A percentile compares a stretch with the other conserved stretches of the same genome.
Evolutionary conservation across 1,140 invertebrate genomes (phyloP).

Genomic region (Heliconius hermathena): DNA sequence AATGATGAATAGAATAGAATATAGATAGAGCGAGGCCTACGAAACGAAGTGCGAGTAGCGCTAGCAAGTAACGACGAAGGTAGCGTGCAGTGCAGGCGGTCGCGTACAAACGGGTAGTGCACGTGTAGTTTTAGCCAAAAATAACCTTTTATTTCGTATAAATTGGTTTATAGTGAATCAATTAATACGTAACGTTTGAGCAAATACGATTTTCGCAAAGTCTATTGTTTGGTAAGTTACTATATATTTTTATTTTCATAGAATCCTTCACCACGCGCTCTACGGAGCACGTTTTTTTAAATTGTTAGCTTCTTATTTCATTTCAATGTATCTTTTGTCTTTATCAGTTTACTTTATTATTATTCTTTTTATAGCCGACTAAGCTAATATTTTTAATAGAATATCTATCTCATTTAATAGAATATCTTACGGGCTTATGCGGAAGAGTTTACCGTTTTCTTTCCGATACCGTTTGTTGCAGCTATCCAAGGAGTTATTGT

Average conservation of each 20-base stretch:
- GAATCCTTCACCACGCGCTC: slow-evolving; percentile 45
- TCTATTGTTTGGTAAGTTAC: slow-evolving; percentile 14
- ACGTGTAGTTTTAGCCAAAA: slow-evolving; percentile 54
- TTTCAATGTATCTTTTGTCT: slow-evolving; percentile 12
- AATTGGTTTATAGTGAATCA: slow-evolving; percentile 30
- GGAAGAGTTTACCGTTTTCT: slow-evolving; percentile 20
- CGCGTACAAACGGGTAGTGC: slow-evolving; percentile 42
- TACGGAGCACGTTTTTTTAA: slow-evolving; percentile 42
- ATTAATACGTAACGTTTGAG: slow-evolving; percentile 15
- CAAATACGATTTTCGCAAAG: background rate
- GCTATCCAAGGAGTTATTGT: background rate
- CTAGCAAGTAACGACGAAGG: slow-evolving; percentile 36
- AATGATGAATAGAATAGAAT: background rate
- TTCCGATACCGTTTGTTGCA: slow-evolving; percentile 14
- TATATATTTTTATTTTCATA: slow-evolving; percentile 23
- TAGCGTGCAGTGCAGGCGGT: slow-evolving; percentile 40
- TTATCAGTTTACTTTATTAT: background rate
- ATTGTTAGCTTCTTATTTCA: slow-evolving; percentile 8
- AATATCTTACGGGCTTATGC: background rate
- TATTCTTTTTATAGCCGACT: background rate
- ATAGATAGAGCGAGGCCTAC: background rate
- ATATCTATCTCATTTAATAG: background rate
- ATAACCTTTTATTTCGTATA: slow-evolving; percentile 45
- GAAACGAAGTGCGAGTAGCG: background rate
- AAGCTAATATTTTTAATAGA: background rate